These are phyloP conservation scores for Euwallacea similis DNA, from an alignment of 1,140 invertebrate genomes.

Conservation along the genomic window DNA sequence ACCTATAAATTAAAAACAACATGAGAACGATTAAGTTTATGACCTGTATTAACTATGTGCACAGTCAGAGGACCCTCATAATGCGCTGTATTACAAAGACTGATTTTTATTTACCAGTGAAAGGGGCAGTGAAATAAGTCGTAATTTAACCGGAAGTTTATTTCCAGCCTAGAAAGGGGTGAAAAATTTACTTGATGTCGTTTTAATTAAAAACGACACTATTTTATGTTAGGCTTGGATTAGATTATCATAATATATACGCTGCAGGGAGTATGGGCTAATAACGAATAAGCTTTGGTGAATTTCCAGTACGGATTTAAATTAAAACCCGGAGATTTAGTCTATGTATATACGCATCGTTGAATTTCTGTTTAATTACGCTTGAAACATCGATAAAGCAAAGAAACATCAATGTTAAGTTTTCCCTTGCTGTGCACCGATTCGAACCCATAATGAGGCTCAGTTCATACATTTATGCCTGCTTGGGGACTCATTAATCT, in stretches of 20 bases:
- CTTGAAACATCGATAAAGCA: background rate
- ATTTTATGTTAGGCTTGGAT: conserved; percentile 6
- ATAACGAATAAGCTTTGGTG: too few relatives aligned
- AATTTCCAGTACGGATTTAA: too few relatives aligned
- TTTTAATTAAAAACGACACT: conserved; percentile 17
- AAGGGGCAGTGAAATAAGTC: conserved; percentile 18
- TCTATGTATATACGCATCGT: background rate
- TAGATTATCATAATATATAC: background rate
- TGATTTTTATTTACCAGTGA: conserved; percentile 22
- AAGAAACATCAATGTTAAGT: too few relatives aligned
- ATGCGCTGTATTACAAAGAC: conserved; percentile 11
- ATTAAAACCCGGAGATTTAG: too few relatives aligned
- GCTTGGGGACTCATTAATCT: too few relatives aligned
- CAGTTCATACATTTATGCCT: too few relatives aligned
- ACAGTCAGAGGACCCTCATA: conserved; percentile 3
- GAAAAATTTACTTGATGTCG: conserved; percentile 17
- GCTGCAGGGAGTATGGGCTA: too few relatives aligned
- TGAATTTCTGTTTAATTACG: background rate
- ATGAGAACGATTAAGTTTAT: background rate
- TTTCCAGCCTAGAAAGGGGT: background rate
- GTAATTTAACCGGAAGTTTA: conserved; percentile 6
- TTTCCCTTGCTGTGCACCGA: too few relatives aligned
- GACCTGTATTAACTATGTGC: conserved; percentile 1
- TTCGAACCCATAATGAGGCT: too few relatives aligned
- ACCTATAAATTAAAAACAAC: too few relatives aligned